Evolutionary conservation across 2,113 vertebrate species (phyloP), one percentile per base, ranked within the genome.

Genomic region (Calonectris borealis): DNA sequence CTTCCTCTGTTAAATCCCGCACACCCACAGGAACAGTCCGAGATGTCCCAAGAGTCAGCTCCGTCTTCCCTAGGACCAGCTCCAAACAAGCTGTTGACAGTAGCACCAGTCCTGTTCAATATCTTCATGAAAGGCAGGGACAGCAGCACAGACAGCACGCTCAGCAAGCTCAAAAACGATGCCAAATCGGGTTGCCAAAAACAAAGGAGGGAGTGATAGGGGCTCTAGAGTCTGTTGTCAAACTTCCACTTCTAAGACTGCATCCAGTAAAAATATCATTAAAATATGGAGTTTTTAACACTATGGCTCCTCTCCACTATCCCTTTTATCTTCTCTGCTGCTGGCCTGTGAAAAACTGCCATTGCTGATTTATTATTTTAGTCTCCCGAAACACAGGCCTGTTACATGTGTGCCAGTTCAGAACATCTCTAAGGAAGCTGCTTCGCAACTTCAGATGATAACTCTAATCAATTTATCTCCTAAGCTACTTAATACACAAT

Each of bases 31-130:
- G 69, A 83, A 91, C 58, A 88, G 75, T 65, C 42, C n/a, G 61
- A 65, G 65, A 76, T 34, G 34, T 80, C 75, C 64, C 68, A 90
- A 16, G 55, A 84, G 86, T 31, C 51, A 83, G 71, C 60, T 86
- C 68, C 0, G 0, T 34, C 96, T 57, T 61, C 83, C 54, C 68
- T 62, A 6, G 5, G 71, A 76, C 16, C 61, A 71, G 72, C 80
- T 93, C 93, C 89, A 64, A 71, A 71, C 86, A 55, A 60, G 73
- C 42, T 95, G 90, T 14, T 78, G 90, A 82, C 88, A 76, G 78
- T 4, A 88, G 49, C 61, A 78, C 69, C 75, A 52, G 46, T 65
- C 40, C 93, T 83, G 79, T 15, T 72, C 31, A 12, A 5, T 17
- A 57, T 80, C 58, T 77, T 36, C 46, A 19, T 44, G 54, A 88